Conservation (phyloP, 2,113 vertebrate species). For the Noturus placidus region DNA sequence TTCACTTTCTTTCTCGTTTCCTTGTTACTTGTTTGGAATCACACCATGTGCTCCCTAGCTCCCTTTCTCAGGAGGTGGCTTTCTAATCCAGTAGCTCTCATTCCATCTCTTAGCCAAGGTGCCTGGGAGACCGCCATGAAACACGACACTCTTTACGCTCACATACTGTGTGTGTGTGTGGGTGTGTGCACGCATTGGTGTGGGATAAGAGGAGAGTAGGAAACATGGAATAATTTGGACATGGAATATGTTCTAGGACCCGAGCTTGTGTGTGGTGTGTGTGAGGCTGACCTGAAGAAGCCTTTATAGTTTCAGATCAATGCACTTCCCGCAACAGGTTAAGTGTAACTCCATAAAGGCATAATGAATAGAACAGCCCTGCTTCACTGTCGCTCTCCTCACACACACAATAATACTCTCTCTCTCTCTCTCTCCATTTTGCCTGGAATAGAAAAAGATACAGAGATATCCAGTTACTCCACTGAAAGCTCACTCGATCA, state of each 20-base stretch:
- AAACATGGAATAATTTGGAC: conserved; percentile 2
- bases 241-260: not conserved
- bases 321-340: conserved; percentile 20
- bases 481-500: conserved; percentile 29
- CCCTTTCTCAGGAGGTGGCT: conserved; percentile 25
- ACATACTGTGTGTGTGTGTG: not conserved
- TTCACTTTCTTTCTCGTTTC: not conserved
- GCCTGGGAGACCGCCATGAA: conserved; percentile 36
- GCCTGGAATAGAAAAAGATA: conserved; percentile 18
- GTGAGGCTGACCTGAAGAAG: conserved; percentile 8
- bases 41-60: not conserved
- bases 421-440: not conserved
- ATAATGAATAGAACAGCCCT: conserved; percentile 18
- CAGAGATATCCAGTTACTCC: conserved; percentile 36
- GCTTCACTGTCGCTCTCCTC: not conserved
- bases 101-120: conserved; percentile 33
- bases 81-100: conserved; percentile 40
- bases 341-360: conserved; percentile 22
- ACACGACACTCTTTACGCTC: conserved; percentile 35
- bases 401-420: not conserved
- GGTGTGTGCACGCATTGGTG: not conserved
- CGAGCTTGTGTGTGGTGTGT: conserved; percentile 4
- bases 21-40: not conserved
- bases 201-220: not conserved
- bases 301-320: not conserved